Percentiles rank a stretch among this genome's conserved stretches.
Conservation (phyloP, 2,113 vertebrate genomes). For the Probosciger aterrimus region DNA sequence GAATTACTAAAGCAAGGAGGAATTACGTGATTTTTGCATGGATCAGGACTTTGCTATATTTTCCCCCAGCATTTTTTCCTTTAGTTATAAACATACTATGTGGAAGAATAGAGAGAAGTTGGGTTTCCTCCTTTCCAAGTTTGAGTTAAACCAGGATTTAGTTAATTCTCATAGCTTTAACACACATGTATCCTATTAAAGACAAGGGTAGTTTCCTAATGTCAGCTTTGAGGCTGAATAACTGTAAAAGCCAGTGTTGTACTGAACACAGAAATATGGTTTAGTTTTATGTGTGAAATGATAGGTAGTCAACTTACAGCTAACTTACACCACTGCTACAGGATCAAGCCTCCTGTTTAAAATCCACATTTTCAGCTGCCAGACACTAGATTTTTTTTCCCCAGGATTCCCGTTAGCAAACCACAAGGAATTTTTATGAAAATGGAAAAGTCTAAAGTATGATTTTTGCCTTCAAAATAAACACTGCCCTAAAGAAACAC, state of each 20-base stretch:
- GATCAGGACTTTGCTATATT: not conserved
- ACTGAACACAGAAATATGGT: not conserved
- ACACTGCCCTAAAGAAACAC: constrained; percentile 4
- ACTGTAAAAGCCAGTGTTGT: not conserved
- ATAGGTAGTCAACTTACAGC: not conserved
- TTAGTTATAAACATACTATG: not conserved
- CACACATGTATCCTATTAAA: not conserved
- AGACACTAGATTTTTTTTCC: not conserved
- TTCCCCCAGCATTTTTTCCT: not conserved
- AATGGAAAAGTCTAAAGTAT: not conserved
- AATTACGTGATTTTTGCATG: not conserved
- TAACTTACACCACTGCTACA: not conserved
- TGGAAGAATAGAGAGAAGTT: not conserved
- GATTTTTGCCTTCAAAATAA: constrained; percentile 17
- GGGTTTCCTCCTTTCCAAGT: not conserved
- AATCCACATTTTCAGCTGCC: not conserved
- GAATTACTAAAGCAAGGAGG: not conserved
- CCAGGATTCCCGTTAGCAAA: constrained; percentile 4
- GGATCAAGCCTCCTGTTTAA: not conserved
- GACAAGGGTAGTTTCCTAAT: not conserved
- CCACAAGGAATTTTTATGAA: not conserved
- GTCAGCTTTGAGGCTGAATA: not conserved
- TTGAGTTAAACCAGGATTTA: not conserved
- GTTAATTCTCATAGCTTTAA: not conserved
- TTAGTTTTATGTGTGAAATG: not conserved